phyloP scores from a whole-genome alignment of 2,797 vertebrate species.

The Pipistrellus pygmaeus region DNA sequence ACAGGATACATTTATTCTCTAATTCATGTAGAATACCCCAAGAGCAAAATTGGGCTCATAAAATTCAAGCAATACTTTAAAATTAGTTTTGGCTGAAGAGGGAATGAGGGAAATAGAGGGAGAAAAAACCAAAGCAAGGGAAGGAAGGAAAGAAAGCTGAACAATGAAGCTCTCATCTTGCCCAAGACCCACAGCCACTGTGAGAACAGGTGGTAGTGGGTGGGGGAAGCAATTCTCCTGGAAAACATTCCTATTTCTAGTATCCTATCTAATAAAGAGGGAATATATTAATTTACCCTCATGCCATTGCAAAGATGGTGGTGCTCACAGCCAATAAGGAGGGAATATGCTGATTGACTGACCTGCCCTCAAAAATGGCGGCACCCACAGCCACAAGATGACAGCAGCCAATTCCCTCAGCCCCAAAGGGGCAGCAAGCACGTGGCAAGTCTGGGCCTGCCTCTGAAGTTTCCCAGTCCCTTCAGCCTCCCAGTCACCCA shows the following conservation, averaged over 20 bases:
- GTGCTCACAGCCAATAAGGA: no score
- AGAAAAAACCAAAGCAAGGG: neutral
- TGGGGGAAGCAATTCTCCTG: neutral
- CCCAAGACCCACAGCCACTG: neutral
- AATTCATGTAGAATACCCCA: conserved; percentile 16
- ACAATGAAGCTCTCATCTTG: neutral
- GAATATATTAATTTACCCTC: no score
- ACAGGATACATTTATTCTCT: conserved; percentile 56
- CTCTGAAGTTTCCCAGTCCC: no score
- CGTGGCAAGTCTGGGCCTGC: no score
- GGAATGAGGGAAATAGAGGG: neutral
- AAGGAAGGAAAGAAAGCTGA: neutral
- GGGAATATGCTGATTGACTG: no score
- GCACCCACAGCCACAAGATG: no score
- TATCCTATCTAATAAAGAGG: neutral
- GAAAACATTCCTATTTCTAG: neutral
- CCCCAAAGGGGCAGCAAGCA: no score
- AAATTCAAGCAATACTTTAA: conserved; percentile 54
- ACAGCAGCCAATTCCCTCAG: no score
- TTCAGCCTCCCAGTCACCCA: no score
- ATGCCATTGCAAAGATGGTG: no score
- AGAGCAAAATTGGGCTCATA: conserved; percentile 49
- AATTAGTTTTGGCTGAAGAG: conserved; percentile 39
- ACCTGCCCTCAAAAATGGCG: no score
- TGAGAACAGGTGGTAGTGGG: neutral